phyloP scores from a whole-genome alignment of 2,797 vertebrate genomes.

The Cryptoprocta ferox region DNA sequence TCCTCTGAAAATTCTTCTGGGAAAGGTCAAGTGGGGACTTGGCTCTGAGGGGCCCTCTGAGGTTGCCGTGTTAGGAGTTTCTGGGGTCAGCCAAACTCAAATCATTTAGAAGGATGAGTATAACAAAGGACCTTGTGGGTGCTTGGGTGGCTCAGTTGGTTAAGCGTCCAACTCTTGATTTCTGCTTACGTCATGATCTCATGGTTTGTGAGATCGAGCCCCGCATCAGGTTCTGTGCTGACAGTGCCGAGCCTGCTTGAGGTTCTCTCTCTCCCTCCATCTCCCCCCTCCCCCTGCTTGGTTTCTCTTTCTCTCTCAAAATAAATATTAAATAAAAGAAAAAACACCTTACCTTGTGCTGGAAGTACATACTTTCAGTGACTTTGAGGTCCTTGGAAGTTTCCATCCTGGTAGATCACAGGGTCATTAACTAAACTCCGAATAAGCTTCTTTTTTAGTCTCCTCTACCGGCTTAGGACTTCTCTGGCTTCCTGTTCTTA shows the following conservation, averaged over 20 bases:
- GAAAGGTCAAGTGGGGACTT: neutral
- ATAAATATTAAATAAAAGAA: no score
- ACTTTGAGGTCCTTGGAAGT: neutral
- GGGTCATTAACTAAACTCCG: neutral
- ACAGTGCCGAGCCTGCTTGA: no score
- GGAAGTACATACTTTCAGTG: neutral
- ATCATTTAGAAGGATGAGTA: neutral
- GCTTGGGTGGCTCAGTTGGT: no score
- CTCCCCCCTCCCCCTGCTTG: fast-evolving
- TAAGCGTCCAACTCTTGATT: no score
- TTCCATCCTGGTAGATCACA: neutral
- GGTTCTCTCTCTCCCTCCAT: no score
- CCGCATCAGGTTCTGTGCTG: no score
- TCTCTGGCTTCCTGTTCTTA: neutral
- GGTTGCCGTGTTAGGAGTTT: neutral
- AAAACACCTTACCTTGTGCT: neutral
- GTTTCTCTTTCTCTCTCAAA: no score
- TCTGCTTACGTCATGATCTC: no score
- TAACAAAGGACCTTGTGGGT: neutral
- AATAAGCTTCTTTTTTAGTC: neutral
- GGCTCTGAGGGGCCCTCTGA: neutral
- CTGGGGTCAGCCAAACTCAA: neutral
- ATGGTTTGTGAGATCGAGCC: no score
- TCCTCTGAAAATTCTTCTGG: neutral
- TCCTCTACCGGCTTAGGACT: neutral